Evolutionary conservation across 2,888 invertebrate species (phyloP).

Genomic region (Trichogramma evanescens): DNA sequence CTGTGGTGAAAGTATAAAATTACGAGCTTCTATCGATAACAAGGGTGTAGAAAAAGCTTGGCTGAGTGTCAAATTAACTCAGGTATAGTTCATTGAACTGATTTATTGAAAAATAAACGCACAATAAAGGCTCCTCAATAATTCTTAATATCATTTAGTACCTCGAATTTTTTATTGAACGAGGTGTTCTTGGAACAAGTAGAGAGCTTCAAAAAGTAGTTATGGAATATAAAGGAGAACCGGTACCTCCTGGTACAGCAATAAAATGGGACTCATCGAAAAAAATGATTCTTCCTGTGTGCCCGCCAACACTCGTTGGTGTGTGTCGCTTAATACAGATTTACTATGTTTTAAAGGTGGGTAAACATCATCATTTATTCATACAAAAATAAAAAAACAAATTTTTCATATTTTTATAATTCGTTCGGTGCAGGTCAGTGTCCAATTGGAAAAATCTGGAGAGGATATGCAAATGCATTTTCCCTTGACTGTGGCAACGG

Average conservation of each 20-base stretch:
- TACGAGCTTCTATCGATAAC: slow-evolving; percentile 66
- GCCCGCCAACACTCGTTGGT: slow-evolving; percentile 68
- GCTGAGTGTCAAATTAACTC: slow-evolving; percentile 54
- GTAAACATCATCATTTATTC: background rate
- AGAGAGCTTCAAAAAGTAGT: slow-evolving; percentile 64
- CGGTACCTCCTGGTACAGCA: slow-evolving; percentile 55
- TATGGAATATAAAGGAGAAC: slow-evolving; percentile 63
- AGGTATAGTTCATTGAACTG: slow-evolving; percentile 37
- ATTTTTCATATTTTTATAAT: background rate
- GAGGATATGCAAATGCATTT: slow-evolving; percentile 68
- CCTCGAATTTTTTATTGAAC: slow-evolving; percentile 69
- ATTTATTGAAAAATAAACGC: background rate
- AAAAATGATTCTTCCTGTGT: slow-evolving; percentile 63
- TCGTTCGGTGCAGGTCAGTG: slow-evolving; percentile 53
- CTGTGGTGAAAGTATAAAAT: slow-evolving; percentile 63
- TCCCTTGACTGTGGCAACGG: slow-evolving; percentile 68
- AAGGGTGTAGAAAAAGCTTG: slow-evolving; percentile 56
- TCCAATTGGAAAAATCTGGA: slow-evolving; percentile 63
- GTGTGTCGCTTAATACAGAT: slow-evolving; percentile 66
- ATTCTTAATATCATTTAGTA: slow-evolving; percentile 49
- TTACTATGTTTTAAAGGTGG: slow-evolving; percentile 65
- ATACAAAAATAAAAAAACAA: background rate
- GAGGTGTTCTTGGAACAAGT: slow-evolving; percentile 65
- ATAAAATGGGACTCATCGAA: slow-evolving; percentile 63
- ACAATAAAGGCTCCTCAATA: background rate